phyloP scores from a whole-genome alignment of 1,140 invertebrate species.

The Alviniconcha marisindica region DNA sequence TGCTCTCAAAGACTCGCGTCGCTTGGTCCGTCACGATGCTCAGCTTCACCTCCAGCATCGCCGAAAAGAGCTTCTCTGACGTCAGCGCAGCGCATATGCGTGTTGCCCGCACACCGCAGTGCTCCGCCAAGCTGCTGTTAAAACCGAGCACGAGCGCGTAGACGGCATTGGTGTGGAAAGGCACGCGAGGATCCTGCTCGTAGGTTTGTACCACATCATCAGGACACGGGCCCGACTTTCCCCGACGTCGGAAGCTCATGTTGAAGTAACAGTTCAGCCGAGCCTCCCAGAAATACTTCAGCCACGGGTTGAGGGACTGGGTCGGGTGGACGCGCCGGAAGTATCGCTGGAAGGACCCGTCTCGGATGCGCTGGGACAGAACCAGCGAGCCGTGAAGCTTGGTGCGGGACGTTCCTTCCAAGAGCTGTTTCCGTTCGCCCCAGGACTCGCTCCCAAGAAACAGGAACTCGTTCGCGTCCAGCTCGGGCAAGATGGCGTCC shows the following conservation, averaged over 20 bases:
- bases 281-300: constrained; percentile 17
- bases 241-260: constrained; percentile 21
- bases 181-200: background rate
- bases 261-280: background rate
- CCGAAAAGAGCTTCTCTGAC: background rate
- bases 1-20: constrained; percentile 17
- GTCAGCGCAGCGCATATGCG: background rate
- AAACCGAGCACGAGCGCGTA: constrained; percentile 8
- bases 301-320: constrained; percentile 2
- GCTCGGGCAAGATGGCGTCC: constrained; percentile 20
- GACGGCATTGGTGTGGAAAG: background rate
- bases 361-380: background rate
- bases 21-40: too few relatives aligned
- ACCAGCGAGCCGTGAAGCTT: constrained; percentile 25
- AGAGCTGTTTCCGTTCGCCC: background rate
- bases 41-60: constrained; percentile 11
- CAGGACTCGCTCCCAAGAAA: constrained; percentile 25
- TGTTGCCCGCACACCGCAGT: background rate
- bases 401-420: background rate
- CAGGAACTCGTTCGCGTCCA: constrained; percentile 18
- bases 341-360: background rate
- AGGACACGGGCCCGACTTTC: background rate
- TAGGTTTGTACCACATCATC: background rate
- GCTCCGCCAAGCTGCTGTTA: background rate
- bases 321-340: background rate